Evolutionary conservation across 1,140 invertebrate species (phyloP).

Genomic region (Drosophila mauritiana): DNA sequence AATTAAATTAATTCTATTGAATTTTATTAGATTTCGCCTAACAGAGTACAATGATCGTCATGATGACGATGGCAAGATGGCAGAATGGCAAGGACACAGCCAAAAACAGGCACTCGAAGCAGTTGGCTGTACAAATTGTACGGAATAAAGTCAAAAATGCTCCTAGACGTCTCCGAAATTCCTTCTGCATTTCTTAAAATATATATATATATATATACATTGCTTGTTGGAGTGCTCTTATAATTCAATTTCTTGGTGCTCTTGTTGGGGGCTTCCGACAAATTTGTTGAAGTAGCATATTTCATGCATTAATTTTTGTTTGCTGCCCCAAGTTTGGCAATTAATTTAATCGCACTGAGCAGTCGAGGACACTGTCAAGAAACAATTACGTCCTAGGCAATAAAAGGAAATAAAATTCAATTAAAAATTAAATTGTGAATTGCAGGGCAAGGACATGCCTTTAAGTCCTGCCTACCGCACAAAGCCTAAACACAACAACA

Average conservation of each 20-base stretch:
- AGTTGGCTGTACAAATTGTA: slow-evolving; percentile 31
- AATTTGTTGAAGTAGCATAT: slow-evolving; percentile 65
- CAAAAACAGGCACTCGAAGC: slow-evolving; percentile 36
- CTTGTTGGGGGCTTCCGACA: slow-evolving; percentile 51
- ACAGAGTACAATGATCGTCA: slow-evolving; percentile 44
- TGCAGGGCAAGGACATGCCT: slow-evolving; percentile 26
- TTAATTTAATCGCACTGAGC: slow-evolving; percentile 64
- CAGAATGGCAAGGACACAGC: slow-evolving; percentile 43
- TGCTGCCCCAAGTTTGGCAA: slow-evolving; percentile 55
- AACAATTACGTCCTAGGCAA: slow-evolving; percentile 50
- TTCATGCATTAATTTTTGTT: slow-evolving; percentile 63
- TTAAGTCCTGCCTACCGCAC: slow-evolving; percentile 4
- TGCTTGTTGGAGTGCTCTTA: slow-evolving; percentile 38
- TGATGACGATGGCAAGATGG: slow-evolving; percentile 32
- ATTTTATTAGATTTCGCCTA: slow-evolving; percentile 75
- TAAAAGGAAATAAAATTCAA: slow-evolving; percentile 46
- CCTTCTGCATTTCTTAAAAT: slow-evolving; percentile 35
- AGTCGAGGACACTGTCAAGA: slow-evolving; percentile 36
- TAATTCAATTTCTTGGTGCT: slow-evolving; percentile 70
- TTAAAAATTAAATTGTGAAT: slow-evolving; percentile 45
- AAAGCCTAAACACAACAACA: slow-evolving; percentile 2
- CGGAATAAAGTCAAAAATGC: slow-evolving; percentile 38
- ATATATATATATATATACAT: slow-evolving; percentile 21
- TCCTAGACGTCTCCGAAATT: slow-evolving; percentile 30
- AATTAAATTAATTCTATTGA: slow-evolving; percentile 81